A percentile compares a stretch with the other conserved stretches of the same genome.
These are phyloP conservation scores for Mercenaria mercenaria DNA, from an alignment of 1,140 invertebrate species.

Conservation along the genomic window DNA sequence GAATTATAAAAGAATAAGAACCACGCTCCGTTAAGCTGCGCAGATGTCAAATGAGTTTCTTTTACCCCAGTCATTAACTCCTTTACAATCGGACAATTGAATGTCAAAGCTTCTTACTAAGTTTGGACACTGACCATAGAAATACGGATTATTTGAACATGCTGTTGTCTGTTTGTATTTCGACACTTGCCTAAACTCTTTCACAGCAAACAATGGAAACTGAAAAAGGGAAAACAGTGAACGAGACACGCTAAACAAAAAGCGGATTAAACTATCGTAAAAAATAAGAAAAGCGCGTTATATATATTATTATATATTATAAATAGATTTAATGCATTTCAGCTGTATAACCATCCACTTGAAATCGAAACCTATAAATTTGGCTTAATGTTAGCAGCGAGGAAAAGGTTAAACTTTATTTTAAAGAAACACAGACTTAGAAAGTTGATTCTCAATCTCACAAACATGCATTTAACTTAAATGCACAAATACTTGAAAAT, in stretches of 20 bases:
- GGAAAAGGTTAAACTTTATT: not conserved
- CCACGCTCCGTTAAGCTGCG: no score
- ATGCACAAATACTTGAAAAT: not conserved
- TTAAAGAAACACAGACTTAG: not conserved
- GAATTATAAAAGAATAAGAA: no score
- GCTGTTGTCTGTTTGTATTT: not conserved
- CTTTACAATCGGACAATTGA: no score
- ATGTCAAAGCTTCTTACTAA: no score
- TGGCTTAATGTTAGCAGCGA: not conserved
- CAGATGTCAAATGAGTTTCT: no score
- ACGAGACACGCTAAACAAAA: no score
- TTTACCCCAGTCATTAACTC: no score
- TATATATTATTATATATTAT: no score
- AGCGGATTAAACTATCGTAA: not conserved
- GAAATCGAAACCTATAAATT: not conserved
- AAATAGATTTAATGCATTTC: not conserved
- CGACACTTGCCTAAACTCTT: not conserved
- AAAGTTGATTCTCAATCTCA: not conserved
- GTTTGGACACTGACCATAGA: no score
- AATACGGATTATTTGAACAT: no score
- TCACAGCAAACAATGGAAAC: no score
- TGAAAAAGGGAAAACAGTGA: not conserved
- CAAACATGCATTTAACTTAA: not conserved
- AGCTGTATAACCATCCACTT: not conserved
- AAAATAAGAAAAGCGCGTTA: no score